These are phyloP conservation scores for Clytia hemisphaerica DNA, from an alignment of 30 jellyfish, hydroid and myxozoan species.

Conservation along the genomic window DNA sequence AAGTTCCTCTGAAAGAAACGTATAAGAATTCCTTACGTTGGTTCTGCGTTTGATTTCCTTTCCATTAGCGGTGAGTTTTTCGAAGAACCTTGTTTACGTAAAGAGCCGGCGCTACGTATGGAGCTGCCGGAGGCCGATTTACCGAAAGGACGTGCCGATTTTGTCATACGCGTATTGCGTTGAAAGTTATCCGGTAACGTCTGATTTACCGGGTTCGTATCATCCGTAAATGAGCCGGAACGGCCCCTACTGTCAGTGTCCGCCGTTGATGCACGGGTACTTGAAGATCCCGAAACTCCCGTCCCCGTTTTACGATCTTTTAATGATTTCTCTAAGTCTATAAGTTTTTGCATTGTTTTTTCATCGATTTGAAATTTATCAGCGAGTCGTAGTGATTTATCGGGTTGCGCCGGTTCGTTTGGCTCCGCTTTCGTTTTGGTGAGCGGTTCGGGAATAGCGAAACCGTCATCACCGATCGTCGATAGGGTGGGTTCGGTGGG, in stretches of 20 bases:
- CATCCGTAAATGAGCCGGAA: conserved; percentile 69
- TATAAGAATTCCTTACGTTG: too few relatives aligned
- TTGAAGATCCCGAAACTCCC: conserved; percentile 26
- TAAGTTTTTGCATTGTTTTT: conserved; percentile 49
- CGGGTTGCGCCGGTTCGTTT: neutral
- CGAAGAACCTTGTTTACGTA: conserved; percentile 37
- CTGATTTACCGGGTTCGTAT: conserved; percentile 22
- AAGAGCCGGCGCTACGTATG: conserved; percentile 20
- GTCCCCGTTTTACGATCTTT: conserved; percentile 52
- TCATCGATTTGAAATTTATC: conserved; percentile 28
- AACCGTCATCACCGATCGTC: neutral
- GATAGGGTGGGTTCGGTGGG: neutral
- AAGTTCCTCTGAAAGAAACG: too few relatives aligned
- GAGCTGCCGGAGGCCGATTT: conserved; percentile 34
- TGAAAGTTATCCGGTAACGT: conserved; percentile 56
- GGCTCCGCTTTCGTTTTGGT: neutral
- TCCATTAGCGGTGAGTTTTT: conserved; percentile 45
- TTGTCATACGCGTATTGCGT: conserved; percentile 67
- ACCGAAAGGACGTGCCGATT: conserved; percentile 67
- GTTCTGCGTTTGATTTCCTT: conserved; percentile 9
- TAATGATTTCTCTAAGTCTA: conserved; percentile 69
- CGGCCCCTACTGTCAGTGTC: conserved; percentile 28
- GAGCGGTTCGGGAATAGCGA: neutral
- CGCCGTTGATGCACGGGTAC: conserved; percentile 13
- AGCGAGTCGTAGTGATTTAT: neutral